Evolutionary conservation across 2,797 vertebrate species (phyloP).

Genomic region (Gambusia yucatana): DNA sequence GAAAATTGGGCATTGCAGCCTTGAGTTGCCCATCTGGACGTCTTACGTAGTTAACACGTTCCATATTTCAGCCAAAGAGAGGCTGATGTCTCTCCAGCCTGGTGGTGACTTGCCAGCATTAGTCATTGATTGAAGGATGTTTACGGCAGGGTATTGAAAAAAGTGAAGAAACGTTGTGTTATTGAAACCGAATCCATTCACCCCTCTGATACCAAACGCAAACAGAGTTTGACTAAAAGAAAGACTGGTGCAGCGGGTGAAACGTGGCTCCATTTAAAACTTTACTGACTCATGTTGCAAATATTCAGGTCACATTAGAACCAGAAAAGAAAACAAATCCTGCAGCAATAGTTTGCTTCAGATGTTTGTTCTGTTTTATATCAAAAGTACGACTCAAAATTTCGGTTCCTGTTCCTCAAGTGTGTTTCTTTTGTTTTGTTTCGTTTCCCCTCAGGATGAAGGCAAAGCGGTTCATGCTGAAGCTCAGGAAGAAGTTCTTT

Average conservation of each 20-base stretch:
- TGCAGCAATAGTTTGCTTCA: background rate
- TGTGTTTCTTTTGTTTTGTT: background rate
- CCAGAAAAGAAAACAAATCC: background rate
- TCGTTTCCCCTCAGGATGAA: slow-evolving; percentile 84
- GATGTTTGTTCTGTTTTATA: background rate
- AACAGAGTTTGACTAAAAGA: background rate
- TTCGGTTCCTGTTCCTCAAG: background rate
- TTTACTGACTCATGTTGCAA: background rate
- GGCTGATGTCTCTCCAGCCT: background rate
- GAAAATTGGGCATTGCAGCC: background rate
- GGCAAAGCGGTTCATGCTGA: slow-evolving; percentile 58
- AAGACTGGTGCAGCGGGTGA: background rate
- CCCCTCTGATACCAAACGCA: background rate
- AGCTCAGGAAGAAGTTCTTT: slow-evolving; percentile 60
- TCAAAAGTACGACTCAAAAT: background rate
- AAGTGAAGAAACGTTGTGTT: background rate
- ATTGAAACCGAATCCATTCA: background rate
- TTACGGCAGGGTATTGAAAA: background rate
- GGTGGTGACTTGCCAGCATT: background rate
- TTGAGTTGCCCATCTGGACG: background rate
- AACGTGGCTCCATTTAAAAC: background rate
- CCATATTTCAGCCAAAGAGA: background rate
- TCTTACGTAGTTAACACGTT: background rate
- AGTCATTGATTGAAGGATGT: background rate
- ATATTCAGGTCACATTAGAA: background rate